Base-by-base conservation (phyloP, 2,113 vertebrate genomes). In the Elephantulus edwardii region DNA sequence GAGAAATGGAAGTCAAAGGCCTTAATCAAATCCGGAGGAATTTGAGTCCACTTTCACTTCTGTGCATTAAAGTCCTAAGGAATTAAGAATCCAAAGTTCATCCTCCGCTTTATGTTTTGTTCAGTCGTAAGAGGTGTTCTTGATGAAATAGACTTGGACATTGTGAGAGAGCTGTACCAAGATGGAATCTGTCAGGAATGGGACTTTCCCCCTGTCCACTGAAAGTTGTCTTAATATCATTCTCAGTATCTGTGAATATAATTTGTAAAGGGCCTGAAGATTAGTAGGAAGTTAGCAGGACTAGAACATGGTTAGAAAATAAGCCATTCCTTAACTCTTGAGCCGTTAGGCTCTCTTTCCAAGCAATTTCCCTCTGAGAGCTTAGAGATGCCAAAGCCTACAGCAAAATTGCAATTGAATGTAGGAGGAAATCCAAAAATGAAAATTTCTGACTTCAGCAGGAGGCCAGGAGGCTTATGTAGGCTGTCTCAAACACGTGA, bases 1-100 rank as follows among this genome's bases (percentile, higher is more conserved):
- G 88, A 84, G 83, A 93, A 85, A 85, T 70, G 54, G 75, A 90
- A 88, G 82, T 74, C 68, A 80, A 56, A 72, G 60, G 70, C 16
- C 26, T 84, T 91, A 70, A 83, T 80, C 79, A 89, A 92, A 88
- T 82, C 30, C 40, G 60, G 46, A 76, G 10, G 22, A 83, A 66
- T 74, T 93, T 40, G 83, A 86, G 33, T 72, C 60, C 42, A 48
- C 79, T 82, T 28, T 70, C 33, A 33, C 26, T 54, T 42, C 3
- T 1, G 16, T 88, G 56, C 83, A 52, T 68, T 79, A 66, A 38
- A 75, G 58, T 64, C 80, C 42, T 75, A 72, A 58, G 28, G 88
- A 83, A 83, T 74, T 79, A 56, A 86, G 14, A 90, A 83, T 95
- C 68, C 76, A 68, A 40, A 74, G 68, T 71, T 74, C 19, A 48